These are phyloP conservation scores for Drosophila sechellia DNA, from an alignment of 1,140 invertebrate species.

Conservation along the genomic window DNA sequence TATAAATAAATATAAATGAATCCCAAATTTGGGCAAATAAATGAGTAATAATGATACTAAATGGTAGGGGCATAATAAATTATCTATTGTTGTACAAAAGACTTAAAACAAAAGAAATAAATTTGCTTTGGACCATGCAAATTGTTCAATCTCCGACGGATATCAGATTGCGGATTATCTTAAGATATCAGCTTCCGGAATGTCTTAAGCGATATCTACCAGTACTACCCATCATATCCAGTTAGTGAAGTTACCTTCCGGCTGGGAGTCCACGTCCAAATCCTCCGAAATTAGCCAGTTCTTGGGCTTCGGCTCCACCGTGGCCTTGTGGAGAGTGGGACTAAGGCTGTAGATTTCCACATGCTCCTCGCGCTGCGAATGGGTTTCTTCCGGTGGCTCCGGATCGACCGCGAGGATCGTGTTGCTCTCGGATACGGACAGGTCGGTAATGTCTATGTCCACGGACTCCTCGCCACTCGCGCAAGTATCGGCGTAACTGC, in stretches of 20 bases:
- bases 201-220: too few relatives aligned
- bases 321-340: constrained; percentile 19
- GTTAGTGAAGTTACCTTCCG: constrained; percentile 20
- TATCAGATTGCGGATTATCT: too few relatives aligned
- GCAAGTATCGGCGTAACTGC: constrained; percentile 28
- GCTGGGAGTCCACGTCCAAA: constrained; percentile 25
- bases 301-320: constrained; percentile 31
- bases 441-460: constrained; percentile 39
- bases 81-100: too few relatives aligned
- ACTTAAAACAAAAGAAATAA: too few relatives aligned
- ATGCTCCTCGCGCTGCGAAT: constrained; percentile 18
- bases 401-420: constrained; percentile 7
- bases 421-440: constrained; percentile 35
- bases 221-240: too few relatives aligned
- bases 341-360: constrained; percentile 13
- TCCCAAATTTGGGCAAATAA: too few relatives aligned
- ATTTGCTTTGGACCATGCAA: too few relatives aligned
- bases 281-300: constrained; percentile 46
- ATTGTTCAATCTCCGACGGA: too few relatives aligned
- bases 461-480: constrained; percentile 42
- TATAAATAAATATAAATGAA: too few relatives aligned
- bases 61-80: too few relatives aligned
- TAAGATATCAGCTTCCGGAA: too few relatives aligned
- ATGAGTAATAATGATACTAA: too few relatives aligned
- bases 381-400: constrained; percentile 13